A percentile compares a stretch with the other conserved stretches of the same genome.
Evolutionary conservation across 1,140 invertebrate species (phyloP).

Genomic region (Neelides sp.): DNA sequence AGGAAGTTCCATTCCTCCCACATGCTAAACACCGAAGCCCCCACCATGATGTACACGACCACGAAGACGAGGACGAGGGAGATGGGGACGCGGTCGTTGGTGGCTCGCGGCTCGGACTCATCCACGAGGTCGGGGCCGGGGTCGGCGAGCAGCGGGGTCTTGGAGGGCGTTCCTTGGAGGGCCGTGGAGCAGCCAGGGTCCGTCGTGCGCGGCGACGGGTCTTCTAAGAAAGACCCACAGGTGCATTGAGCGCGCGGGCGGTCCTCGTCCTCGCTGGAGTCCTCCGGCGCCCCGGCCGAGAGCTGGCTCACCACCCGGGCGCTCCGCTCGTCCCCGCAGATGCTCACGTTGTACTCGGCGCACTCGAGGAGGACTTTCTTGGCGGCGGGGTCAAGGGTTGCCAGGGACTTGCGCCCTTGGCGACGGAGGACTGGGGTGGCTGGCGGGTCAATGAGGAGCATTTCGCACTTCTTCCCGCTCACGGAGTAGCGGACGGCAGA

Average conservation of each 20-base stretch:
- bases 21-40: constrained; percentile 54
- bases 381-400: constrained; percentile 16
- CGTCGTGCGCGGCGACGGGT: no score
- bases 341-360: constrained; percentile 35
- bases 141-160: constrained; percentile 49
- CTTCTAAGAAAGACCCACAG: no score
- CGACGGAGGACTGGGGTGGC: constrained; percentile 35
- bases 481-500: constrained; percentile 28
- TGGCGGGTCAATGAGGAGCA: constrained; percentile 30
- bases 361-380: constrained; percentile 32
- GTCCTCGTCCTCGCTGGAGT: constrained; percentile 36
- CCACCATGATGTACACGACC: constrained; percentile 53
- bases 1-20: constrained; percentile 66
- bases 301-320: constrained; percentile 22
- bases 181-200: not conserved
- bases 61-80: constrained; percentile 55
- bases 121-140: constrained; percentile 33
- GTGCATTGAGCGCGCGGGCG: no score
- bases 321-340: constrained; percentile 30
- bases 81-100: constrained; percentile 47
- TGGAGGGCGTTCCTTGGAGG: constrained; percentile 51
- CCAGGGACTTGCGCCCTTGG: constrained; percentile 19
- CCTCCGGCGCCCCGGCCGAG: constrained; percentile 30
- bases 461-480: constrained; percentile 31
- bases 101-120: constrained; percentile 35